Evolutionary conservation across 2,888 invertebrate genomes (phyloP), one percentile per base, ranked within the genome.

Genomic region (Eupithecia centaureata): DNA sequence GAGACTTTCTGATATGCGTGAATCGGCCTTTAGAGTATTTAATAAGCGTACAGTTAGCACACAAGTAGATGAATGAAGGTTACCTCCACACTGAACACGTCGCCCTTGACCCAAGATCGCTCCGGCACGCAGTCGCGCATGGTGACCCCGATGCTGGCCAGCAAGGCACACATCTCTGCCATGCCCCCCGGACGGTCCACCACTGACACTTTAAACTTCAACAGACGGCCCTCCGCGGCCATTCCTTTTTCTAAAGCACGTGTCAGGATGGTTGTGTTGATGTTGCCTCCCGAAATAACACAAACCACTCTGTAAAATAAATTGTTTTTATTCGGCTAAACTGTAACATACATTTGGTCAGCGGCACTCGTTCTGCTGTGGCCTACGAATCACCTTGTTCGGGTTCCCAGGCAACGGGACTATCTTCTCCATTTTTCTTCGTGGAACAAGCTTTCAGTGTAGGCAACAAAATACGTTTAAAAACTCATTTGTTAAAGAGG

Each of bases 71-170:
- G 2, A 42, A 42, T 42, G 2, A 22, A 42, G 42, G 10, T 71
- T 77, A 91, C 92, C 85, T 88, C 86, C 35, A 86, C 84, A 68
- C 87, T 89, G 73, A 97, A 98, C 18, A 99, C 96, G 84, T 99
- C 98, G 30, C 96, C 95, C 73, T 96, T 96, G 27, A 99, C 95
- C 98, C 98, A 99, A 2, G 99, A 98, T 63, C 99, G 94, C 84
- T 99, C 98, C 76, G 99, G 99, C 84, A 98, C 96, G 70, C 98
- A 98, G 85, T 99, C 99, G 82, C 98, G 97, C 76, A 99, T 95
- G 30, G 96, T 96, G 5, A 97, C 97, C 0, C 97, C 98, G 42
- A 97, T 90, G n/a, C 94, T 91, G 1, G 96, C 95, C 47, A 98
- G 90, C 62, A 96, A 81, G 71, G 94, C 91, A 76, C 97, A 97